These are phyloP conservation scores for Ploceus nigricollis DNA, from an alignment of 2,113 vertebrate species.

Conservation along the genomic window DNA sequence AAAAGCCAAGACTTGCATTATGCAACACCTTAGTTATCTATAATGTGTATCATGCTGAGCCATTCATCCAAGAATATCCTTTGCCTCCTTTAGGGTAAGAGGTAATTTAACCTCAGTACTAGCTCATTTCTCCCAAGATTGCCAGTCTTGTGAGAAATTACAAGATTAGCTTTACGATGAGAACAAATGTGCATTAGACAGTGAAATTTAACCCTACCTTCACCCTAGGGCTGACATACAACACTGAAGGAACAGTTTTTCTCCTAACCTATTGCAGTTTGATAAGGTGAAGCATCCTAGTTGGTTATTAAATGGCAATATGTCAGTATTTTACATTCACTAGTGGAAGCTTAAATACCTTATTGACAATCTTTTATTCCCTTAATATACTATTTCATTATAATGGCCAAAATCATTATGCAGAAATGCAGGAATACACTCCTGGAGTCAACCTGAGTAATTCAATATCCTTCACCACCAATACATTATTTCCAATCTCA, in stretches of 20 bases:
- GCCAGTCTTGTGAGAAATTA: conserved; percentile 29
- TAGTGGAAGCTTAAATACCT: neutral
- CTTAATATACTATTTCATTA: neutral
- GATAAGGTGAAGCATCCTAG: neutral
- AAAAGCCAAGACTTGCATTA: conserved; percentile 6
- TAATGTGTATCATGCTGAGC: neutral
- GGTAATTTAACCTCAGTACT: conserved; percentile 32
- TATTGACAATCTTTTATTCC: conserved; percentile 43
- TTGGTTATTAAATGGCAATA: neutral
- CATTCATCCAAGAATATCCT: conserved; percentile 9
- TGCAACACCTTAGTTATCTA: conserved; percentile 7
- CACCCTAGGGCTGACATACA: neutral
- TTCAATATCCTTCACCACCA: neutral
- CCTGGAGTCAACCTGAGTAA: neutral
- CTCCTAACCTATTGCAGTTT: neutral
- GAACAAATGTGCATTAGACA: neutral
- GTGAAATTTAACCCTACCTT: conserved; percentile 8
- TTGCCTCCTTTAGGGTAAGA: conserved; percentile 17
- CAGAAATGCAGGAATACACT: neutral
- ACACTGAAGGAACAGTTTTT: neutral
- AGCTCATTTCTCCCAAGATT: conserved; percentile 22
- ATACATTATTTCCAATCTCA: neutral
- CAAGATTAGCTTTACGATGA: neutral
- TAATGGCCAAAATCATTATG: neutral
- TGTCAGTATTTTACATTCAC: neutral